A percentile compares a stretch with the other conserved stretches of the same genome.
phyloP scores from a whole-genome alignment of 2,113 vertebrate species.

The Rhinichthys klamathensis region DNA sequence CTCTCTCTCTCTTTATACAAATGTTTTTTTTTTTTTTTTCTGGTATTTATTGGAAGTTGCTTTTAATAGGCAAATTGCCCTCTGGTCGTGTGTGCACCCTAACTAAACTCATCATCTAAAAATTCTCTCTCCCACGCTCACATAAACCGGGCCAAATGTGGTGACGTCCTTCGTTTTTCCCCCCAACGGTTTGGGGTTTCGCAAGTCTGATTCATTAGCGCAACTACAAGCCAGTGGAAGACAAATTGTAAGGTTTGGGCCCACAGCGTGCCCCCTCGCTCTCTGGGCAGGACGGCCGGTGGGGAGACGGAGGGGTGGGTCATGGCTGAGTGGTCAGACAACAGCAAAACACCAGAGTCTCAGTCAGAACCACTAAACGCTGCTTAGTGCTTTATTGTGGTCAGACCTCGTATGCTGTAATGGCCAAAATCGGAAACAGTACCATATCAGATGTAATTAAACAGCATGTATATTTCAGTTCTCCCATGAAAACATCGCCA shows the following conservation, averaged over 20 bases:
- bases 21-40: constrained; percentile 61
- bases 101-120: constrained; percentile 56
- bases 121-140: constrained; percentile 52
- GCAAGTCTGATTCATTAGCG: constrained; percentile 45
- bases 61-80: constrained; percentile 51
- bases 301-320: constrained; percentile 32
- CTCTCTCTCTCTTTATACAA: constrained; percentile 41
- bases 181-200: constrained; percentile 30
- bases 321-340: constrained; percentile 32
- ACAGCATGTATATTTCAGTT: constrained; percentile 46
- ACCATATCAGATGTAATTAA: constrained; percentile 50
- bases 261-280: constrained; percentile 30
- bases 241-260: constrained; percentile 56
- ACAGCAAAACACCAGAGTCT: constrained; percentile 49
- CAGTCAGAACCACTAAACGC: constrained; percentile 37
- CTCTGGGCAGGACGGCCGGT: constrained; percentile 26
- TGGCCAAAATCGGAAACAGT: constrained; percentile 49
- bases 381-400: constrained; percentile 56
- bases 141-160: neutral
- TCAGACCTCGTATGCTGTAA: constrained; percentile 37
- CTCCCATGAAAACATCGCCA: constrained; percentile 44
- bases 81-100: constrained; percentile 54
- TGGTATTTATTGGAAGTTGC: constrained; percentile 47
- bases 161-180: constrained; percentile 36
- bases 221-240: constrained; percentile 56